Base-by-base conservation (phyloP, 2,113 vertebrate species). In the Tor tambroides region DNA sequence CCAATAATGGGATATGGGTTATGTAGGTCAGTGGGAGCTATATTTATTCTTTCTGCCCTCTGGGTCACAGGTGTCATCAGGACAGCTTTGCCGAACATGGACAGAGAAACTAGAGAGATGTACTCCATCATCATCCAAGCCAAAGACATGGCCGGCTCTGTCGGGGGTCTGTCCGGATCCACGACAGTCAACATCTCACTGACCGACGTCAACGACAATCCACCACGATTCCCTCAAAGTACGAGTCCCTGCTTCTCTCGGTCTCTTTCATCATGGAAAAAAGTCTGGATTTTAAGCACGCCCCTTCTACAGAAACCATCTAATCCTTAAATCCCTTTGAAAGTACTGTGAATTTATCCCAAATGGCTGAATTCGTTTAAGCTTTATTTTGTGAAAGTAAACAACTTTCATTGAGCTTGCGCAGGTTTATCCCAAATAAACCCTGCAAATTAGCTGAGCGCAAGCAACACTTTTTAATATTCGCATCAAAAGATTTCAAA, bases 81-180 rank as follows among this genome's bases (percentile, higher is more conserved):
- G 87, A 98, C 97, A 38, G 97, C 96, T 49, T 92, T 97, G 93
- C 95, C 96, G 81, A 97, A 97, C 89, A 96, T 98, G 97, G 97
- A 98, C 92, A 95, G 97, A 89, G 97, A 98, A 95, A 96, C 95
- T 88, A 95, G 96, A 94, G 96, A 97, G 82, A 95, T 96, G 91
- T 98, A 98, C 90, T 94, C 95, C 0, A 95, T 98, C 90, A 95
- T 98, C 90, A 96, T 98, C 94, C 97, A 98, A 95, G 97, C 97
- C 95, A 98, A 98, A 95, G 97, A 98, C 92, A 98, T 98, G 97
- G 97, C 96, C n/a, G 97, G 97, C 46, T 97, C 97, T 76, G 96
- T 97, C 0, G 97, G 97, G 86, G 97, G 97, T 71, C 96, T 98
- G n/a, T 98, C 97, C 1, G 97, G 97, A 65, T 97, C 97, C 6